These are phyloP conservation scores for Eupeodes corollae DNA, from an alignment of 1,140 invertebrate genomes.

Conservation along the genomic window DNA sequence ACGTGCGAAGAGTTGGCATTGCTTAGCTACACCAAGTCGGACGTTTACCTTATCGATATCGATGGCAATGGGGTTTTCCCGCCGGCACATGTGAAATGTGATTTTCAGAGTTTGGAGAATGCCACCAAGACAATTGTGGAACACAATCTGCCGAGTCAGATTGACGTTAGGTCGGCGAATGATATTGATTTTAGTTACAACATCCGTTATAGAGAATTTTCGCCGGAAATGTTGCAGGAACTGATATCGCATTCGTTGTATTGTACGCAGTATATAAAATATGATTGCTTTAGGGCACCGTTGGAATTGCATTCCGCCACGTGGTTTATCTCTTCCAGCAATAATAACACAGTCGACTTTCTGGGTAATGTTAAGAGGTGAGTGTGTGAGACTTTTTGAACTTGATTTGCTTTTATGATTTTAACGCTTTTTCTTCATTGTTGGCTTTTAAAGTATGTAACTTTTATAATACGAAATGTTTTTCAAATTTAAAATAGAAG, in stretches of 20 bases:
- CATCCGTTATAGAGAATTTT: conserved; percentile 80
- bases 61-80: conserved; percentile 86
- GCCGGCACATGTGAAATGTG: conserved; percentile 80
- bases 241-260: conserved; percentile 78
- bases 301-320: conserved; percentile 78
- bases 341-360: conserved; percentile 65
- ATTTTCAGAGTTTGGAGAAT: conserved; percentile 75
- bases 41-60: conserved; percentile 84
- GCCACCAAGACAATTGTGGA: conserved; percentile 83
- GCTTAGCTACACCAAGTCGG: conserved; percentile 70
- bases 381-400: conserved; percentile 14
- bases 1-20: conserved; percentile 86
- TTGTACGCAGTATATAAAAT: conserved; percentile 83
- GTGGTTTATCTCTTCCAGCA: conserved; percentile 75
- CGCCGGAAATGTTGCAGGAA: conserved; percentile 78
- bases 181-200: conserved; percentile 71
- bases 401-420: too few relatives aligned
- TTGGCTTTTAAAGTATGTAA: too few relatives aligned
- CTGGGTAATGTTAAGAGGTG: conserved; percentile 76
- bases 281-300: conserved; percentile 80
- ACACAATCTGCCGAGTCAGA: conserved; percentile 82
- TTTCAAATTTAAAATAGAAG: too few relatives aligned
- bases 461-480: too few relatives aligned
- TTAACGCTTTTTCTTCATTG: too few relatives aligned
- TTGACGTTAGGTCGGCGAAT: conserved; percentile 64